Percentiles rank a stretch among this genome's conserved stretches.
phyloP scores from a whole-genome alignment of 2,113 vertebrate genomes.

The Dendropsophus ebraccatus region DNA sequence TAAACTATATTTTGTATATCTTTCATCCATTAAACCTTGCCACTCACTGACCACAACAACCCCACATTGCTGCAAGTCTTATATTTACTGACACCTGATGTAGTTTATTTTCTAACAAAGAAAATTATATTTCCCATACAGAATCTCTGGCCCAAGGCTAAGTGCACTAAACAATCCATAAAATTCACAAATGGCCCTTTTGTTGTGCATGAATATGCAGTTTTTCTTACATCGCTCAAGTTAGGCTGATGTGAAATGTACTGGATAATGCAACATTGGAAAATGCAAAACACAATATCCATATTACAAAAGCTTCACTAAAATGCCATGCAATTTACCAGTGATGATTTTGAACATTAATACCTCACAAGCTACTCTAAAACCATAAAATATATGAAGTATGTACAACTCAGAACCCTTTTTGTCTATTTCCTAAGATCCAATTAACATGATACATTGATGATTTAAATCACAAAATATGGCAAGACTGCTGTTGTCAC shows the following conservation, averaged over 20 bases:
- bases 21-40: background rate
- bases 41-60: background rate
- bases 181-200: background rate
- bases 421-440: background rate
- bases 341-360: background rate
- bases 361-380: background rate
- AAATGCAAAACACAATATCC: background rate
- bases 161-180: background rate
- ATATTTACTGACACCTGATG: background rate
- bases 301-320: background rate
- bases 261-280: background rate
- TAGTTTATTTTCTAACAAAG: background rate
- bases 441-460: constrained; percentile 23
- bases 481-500: background rate
- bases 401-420: background rate
- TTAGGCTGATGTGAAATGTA: background rate
- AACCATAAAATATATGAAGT: background rate
- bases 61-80: background rate
- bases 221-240: background rate
- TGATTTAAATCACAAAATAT: constrained; percentile 1
- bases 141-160: background rate
- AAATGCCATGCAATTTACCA: background rate
- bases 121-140: background rate
- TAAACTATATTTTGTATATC: background rate
- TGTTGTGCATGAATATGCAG: background rate